Evolutionary conservation across 2,797 vertebrate genomes (phyloP), one percentile per base, ranked within the genome.

Genomic region (Enteromius anoplus): DNA sequence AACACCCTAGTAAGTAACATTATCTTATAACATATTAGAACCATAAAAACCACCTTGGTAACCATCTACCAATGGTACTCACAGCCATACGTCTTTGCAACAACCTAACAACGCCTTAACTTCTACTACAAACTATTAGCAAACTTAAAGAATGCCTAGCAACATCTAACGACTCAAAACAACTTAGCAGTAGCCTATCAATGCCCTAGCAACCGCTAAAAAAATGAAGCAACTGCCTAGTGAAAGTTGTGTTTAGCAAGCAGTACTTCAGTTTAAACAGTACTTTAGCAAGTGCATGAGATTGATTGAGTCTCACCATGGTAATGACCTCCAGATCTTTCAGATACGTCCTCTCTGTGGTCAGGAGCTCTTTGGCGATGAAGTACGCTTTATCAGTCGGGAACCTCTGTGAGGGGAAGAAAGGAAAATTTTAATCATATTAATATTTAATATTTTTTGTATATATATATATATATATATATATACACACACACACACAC

Each of bases 251-350:
- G 37, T 40, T 40, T 8, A 40, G 37, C 7, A 40, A 40, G 37
- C 37, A 37, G 34, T 34, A 34, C 4, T 0, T 34, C 5, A 37
- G 5, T 37, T 37, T 37, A 37, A 6, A 45, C 11, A 21, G 8
- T 66, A 21, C 32, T 21, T n/a, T 11, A 42, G 7, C 23, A 29
- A 49, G 4, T 19, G 45, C 15, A 10, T 51, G 11, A 32, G 32
- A 32, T 32, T 32, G 32, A 32, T 32, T 32, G 55, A 32, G 71
- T 21, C 96, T 4, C 93, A 99, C 98, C 96, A 95, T 93, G 3
- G 96, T 98, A 91, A 99, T 93, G 88, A 99, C 98, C 91, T 99
- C 96, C 55, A 99, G 95, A 87, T 99, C 98, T 91, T 98, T 99
- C 93, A 99, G 94, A 92, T 97, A 98, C 0, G 98, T 99, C 81